Base-by-base conservation (phyloP, 2,113 vertebrate genomes). In the Anas platyrhynchos region DNA sequence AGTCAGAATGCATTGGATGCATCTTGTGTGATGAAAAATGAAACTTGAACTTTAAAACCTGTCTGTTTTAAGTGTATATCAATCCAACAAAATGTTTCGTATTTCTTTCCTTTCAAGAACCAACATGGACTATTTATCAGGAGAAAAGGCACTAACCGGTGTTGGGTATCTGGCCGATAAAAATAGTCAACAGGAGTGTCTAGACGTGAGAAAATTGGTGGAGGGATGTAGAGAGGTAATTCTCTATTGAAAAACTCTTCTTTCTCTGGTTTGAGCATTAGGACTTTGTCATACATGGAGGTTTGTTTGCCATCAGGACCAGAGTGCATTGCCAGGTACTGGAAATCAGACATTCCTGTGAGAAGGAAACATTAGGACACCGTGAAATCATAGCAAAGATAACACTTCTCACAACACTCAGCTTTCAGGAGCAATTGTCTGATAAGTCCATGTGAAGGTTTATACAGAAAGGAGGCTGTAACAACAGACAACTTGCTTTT, bases 141-240 rank as follows among this genome's bases (percentile, higher is more conserved):
- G 29, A 73, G 34, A 18, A 44, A 74, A 75, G 44, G 23, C n/a
- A 61, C 97, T 96, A 72, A 99, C 98, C 98, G 98, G 91, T 99
- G 98, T 15, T 97, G 96, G 7, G 98, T 91, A 56, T 99, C 99
- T 1, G 99, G 98, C 3, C 99, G 98, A 71, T 99, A 99, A 95
- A 96, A 99, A 94, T 99, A 99, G 92, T 99, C 99, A 76, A 98
- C 96, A 0, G 99, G 98, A 27, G 93, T 98, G 95, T 99, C 99
- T 59, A 99, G 98, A 6, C 99, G 99, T 20, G 99, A 99, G 97
- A 99, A 99, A 92, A 99, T 99, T 9, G 99, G 98, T 1, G 99
- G 99, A 1, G 99, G 99, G 16, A 99, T 98, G 87, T 99, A 99
- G 41, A 99, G 98, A 0, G 99, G 99, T 76, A 99, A 92, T 3